Conservation (phyloP, 2,113 vertebrate species). For the Dicentrarchus labrax region DNA sequence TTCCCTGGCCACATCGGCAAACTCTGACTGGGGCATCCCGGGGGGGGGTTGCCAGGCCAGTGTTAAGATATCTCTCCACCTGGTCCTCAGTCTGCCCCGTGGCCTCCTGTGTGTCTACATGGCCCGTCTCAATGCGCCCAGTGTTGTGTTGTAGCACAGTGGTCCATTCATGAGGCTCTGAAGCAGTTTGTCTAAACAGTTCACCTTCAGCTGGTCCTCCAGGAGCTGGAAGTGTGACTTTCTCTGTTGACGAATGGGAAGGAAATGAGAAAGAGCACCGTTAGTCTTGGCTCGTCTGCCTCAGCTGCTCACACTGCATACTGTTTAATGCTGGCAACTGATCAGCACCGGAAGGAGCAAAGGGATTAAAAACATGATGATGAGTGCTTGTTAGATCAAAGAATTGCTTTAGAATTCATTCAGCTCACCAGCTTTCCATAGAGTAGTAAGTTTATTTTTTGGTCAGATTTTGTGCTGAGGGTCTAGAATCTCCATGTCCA, state of each 20-base stretch:
- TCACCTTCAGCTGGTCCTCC: constrained; percentile 40
- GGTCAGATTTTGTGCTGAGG: neutral
- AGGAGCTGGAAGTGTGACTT: constrained; percentile 67
- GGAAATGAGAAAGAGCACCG: constrained; percentile 56
- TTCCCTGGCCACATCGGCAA: too few species aligned
- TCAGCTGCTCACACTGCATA: constrained; percentile 47
- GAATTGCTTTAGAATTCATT: neutral
- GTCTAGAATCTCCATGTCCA: neutral
- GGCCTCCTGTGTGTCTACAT: constrained; percentile 1
- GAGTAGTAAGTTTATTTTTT: neutral
- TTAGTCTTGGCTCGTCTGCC: constrained; percentile 64
- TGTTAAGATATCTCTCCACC: too few species aligned
- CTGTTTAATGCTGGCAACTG: constrained; percentile 40
- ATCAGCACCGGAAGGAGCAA: neutral
- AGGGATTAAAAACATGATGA: constrained; percentile 7
- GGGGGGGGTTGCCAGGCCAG: too few species aligned
- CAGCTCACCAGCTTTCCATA: neutral
- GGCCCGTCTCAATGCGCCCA: constrained; percentile 67
- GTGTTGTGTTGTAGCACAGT: constrained; percentile 74
- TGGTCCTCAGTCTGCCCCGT: too few species aligned
- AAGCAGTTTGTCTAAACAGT: constrained; percentile 71
- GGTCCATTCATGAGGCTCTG: constrained; percentile 73
- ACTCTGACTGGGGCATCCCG: too few species aligned
- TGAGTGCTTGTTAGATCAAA: constrained; percentile 28
- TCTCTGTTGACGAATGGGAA: constrained; percentile 69